phyloP scores from a whole-genome alignment of 2,113 vertebrate genomes.

The Brachyhypopomus occidentalis region DNA sequence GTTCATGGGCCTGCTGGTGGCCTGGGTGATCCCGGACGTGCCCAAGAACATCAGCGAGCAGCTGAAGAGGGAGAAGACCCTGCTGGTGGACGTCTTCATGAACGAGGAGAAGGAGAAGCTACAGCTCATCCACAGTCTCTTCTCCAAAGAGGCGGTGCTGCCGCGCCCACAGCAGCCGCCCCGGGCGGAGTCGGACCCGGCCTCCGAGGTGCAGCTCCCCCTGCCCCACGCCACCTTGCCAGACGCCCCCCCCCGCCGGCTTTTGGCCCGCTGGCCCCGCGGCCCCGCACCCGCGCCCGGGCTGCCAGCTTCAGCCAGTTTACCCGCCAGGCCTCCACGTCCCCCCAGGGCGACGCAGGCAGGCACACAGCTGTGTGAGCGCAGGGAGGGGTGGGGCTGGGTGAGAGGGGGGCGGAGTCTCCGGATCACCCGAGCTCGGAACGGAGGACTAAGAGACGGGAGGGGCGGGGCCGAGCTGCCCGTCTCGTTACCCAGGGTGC shows the following conservation, averaged over 20 bases:
- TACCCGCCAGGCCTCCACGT: slow-evolving; percentile 57
- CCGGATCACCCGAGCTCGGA: slow-evolving; percentile 24
- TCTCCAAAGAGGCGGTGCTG: slow-evolving; percentile 65
- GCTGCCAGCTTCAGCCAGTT: slow-evolving; percentile 84
- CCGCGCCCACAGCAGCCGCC: slow-evolving; percentile 34
- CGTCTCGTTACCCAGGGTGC: slow-evolving; percentile 5
- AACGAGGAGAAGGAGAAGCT: slow-evolving; percentile 87
- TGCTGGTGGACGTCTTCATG: slow-evolving; percentile 92
- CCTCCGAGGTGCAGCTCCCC: slow-evolving; percentile 63
- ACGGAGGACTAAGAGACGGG: slow-evolving; percentile 9
- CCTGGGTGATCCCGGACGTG: slow-evolving; percentile 95
- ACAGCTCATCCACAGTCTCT: slow-evolving; percentile 77
- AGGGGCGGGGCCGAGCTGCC: slow-evolving; percentile 29
- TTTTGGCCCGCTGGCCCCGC: not conserved
- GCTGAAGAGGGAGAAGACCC: slow-evolving; percentile 89
- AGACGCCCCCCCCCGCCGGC: slow-evolving; percentile 28
- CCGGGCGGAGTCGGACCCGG: slow-evolving; percentile 45
- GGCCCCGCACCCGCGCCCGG: slow-evolving; percentile 67
- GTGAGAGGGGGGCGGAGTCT: not conserved
- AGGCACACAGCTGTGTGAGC: slow-evolving; percentile 89
- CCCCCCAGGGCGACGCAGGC: slow-evolving; percentile 64
- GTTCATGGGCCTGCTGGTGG: slow-evolving; percentile 92
- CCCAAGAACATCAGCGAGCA: slow-evolving; percentile 93
- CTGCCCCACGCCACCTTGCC: slow-evolving; percentile 42
- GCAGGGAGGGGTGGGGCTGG: not conserved